A percentile compares a stretch with the other conserved stretches of the same genome.
Evolutionary conservation across 2,113 vertebrate species (phyloP).

Genomic region (Clarias gariepinus): DNA sequence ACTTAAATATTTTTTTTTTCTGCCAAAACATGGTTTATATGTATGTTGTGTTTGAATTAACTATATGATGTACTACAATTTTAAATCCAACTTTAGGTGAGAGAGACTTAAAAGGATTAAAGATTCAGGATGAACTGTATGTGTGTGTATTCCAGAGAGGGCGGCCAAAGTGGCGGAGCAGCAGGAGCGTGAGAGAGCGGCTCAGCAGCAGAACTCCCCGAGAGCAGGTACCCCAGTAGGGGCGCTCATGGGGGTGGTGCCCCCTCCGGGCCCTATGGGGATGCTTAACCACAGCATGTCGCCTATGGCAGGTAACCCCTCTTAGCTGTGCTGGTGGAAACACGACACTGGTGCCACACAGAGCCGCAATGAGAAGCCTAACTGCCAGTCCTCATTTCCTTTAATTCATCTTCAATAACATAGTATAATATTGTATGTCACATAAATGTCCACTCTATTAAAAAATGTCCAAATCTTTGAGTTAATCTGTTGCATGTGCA

Average conservation of each 20-base stretch:
- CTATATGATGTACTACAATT: neutral
- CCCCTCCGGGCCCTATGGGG: constrained; percentile 95
- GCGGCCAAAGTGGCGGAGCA: constrained; percentile 99
- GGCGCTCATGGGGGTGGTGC: constrained; percentile 97
- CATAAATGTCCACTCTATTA: neutral
- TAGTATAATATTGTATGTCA: constrained; percentile 19
- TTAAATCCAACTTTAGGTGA: neutral
- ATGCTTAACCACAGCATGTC: constrained; percentile 98
- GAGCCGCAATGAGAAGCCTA: constrained; percentile 70
- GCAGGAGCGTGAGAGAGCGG: constrained; percentile 95
- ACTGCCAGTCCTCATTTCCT: constrained; percentile 55
- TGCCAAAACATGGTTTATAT: neutral
- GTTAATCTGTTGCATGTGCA: constrained; percentile 37
- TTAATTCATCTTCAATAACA: neutral
- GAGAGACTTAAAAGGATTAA: too few relatives aligned
- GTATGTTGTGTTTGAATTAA: neutral
- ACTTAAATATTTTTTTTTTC: neutral
- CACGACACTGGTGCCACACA: constrained; percentile 51
- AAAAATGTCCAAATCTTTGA: constrained; percentile 6
- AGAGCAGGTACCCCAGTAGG: constrained; percentile 97
- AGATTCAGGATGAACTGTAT: constrained; percentile 31
- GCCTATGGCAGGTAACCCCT: constrained; percentile 95
- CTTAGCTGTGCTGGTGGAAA: constrained; percentile 66
- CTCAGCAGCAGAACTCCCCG: constrained; percentile 88
- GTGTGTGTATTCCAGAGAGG: constrained; percentile 86